These are phyloP conservation scores for Protosalanx chinensis DNA, from an alignment of 2,797 vertebrate genomes.

Conservation along the genomic window DNA sequence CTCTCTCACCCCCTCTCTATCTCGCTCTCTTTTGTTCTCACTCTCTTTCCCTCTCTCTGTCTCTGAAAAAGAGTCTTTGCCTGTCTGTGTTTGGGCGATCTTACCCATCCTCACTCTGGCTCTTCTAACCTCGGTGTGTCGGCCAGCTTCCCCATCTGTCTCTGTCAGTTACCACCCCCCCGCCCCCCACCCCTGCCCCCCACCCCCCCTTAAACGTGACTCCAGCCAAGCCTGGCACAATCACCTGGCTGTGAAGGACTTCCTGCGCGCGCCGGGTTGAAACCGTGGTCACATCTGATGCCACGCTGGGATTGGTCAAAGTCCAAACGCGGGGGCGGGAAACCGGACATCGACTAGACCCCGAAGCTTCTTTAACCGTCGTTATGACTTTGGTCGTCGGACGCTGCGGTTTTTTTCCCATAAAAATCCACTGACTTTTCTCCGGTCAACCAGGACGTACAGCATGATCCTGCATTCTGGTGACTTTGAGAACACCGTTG, in stretches of 20 bases:
- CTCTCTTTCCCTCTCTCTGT: constrained; percentile 43
- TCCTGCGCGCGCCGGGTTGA: constrained; percentile 57
- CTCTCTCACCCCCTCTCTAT: constrained; percentile 15
- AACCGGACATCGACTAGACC: no score
- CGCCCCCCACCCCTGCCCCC: background rate
- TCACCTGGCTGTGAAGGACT: constrained; percentile 53
- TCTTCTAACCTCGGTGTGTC: constrained; percentile 45
- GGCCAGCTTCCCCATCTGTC: constrained; percentile 48
- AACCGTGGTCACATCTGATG: constrained; percentile 41
- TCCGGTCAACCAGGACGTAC: no score
- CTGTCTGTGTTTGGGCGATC: no score
- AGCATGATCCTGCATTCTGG: background rate
- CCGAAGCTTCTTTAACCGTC: background rate
- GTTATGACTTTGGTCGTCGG: background rate
- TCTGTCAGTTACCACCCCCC: constrained; percentile 18
- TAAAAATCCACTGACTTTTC: background rate
- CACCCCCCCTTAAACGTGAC: no score
- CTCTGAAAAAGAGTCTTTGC: no score
- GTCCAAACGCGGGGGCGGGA: constrained; percentile 25
- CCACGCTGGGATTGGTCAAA: constrained; percentile 38
- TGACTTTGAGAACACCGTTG: background rate
- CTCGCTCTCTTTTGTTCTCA: background rate
- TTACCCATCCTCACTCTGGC: constrained; percentile 48
- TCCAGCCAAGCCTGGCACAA: constrained; percentile 52
- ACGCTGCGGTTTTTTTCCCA: no score